Percentiles rank a stretch among this genome's conserved stretches.
Conservation (phyloP, 2,888 invertebrate genomes). For the Pristionchus maxplancki region DNA sequence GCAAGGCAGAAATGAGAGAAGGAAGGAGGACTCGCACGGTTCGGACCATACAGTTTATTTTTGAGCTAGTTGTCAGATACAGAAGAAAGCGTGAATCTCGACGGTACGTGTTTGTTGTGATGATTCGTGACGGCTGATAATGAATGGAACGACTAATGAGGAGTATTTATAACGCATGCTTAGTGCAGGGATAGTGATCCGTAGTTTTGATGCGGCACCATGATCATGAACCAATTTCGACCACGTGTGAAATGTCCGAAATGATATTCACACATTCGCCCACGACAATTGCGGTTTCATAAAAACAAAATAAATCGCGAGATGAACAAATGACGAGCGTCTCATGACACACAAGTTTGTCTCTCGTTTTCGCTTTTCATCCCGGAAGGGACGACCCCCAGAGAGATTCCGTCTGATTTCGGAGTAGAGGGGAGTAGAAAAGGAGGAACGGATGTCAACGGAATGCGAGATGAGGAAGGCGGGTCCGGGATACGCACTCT, state of each 20-base stretch:
- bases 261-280: neutral
- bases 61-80: too few species aligned
- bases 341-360: slow-evolving; percentile 2
- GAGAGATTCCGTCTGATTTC: slow-evolving; percentile 15
- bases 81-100: neutral
- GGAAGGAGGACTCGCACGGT: too few species aligned
- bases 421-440: neutral
- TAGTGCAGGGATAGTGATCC: too few species aligned
- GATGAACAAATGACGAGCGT: slow-evolving; percentile 2
- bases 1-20: neutral
- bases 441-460: slow-evolving; percentile 15
- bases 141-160: too few species aligned
- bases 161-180: too few species aligned
- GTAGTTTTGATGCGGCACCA: too few species aligned
- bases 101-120: neutral
- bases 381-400: slow-evolving; percentile 26
- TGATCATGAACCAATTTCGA: too few species aligned
- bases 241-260: neutral
- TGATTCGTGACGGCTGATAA: neutral
- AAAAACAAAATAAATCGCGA: neutral
- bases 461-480: slow-evolving; percentile 16
- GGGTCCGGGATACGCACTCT: neutral
- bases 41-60: too few species aligned
- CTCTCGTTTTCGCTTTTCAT: neutral
- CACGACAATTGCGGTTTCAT: neutral